These are phyloP conservation scores for Xestia rhomboidea DNA, from an alignment of 2,888 invertebrate species.

Conservation along the genomic window DNA sequence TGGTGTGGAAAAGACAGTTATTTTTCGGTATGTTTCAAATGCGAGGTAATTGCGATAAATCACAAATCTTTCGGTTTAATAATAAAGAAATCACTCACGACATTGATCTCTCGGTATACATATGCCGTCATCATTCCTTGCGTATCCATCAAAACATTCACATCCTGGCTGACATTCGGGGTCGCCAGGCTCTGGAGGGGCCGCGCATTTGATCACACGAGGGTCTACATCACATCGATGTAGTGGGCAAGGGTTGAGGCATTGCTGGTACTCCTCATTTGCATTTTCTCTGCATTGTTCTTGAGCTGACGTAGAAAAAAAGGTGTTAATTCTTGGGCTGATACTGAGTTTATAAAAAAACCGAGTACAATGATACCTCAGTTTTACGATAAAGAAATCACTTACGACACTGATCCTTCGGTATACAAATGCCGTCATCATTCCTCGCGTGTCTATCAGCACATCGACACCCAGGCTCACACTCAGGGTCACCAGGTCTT, in stretches of 20 bases:
- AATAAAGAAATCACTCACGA: slow-evolving; percentile 25
- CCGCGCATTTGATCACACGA: slow-evolving; percentile 62
- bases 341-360: neutral
- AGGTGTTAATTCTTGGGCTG: neutral
- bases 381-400: neutral
- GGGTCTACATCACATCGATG: slow-evolving; percentile 69
- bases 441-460: slow-evolving; percentile 66
- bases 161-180: slow-evolving; percentile 70
- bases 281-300: neutral
- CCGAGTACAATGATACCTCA: neutral
- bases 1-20: slow-evolving; percentile 20
- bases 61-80: neutral
- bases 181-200: slow-evolving; percentile 70
- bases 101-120: slow-evolving; percentile 65
- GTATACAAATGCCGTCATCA: slow-evolving; percentile 62
- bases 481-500: slow-evolving; percentile 69
- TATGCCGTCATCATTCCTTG: slow-evolving; percentile 56
- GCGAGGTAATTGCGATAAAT: neutral
- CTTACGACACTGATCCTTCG: slow-evolving; percentile 67
- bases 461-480: slow-evolving; percentile 72
- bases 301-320: slow-evolving; percentile 3
- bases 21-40: neutral
- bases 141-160: slow-evolving; percentile 69
- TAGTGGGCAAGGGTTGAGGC: slow-evolving; percentile 42
- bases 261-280: neutral